Percentiles rank a stretch among this genome's conserved stretches.
These are phyloP conservation scores for Rhadina sibilatrix DNA, from an alignment of 2,113 vertebrate species.

Conservation along the genomic window DNA sequence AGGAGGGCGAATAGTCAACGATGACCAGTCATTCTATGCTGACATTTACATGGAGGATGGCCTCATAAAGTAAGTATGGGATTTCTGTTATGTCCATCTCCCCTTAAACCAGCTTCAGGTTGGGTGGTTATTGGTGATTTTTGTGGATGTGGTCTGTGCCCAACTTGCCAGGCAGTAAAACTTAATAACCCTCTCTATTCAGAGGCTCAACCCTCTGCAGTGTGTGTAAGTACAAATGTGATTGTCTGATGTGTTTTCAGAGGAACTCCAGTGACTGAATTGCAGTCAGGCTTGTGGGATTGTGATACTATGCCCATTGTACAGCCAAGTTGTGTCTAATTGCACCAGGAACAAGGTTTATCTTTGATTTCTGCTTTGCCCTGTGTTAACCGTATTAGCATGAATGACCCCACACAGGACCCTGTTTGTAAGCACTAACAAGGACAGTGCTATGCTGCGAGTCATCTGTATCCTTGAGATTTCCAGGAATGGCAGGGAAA, in stretches of 20 bases:
- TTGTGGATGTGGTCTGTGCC: neutral
- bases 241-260: neutral
- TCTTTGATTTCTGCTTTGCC: neutral
- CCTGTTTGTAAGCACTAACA: neutral
- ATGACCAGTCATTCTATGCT: constrained; percentile 95
- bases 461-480: neutral
- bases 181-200: neutral
- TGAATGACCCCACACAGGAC: neutral
- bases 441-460: neutral
- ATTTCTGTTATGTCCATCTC: neutral
- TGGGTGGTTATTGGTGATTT: neutral
- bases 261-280: neutral
- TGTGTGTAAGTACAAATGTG: neutral
- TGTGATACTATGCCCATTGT: neutral
- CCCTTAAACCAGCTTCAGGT: neutral
- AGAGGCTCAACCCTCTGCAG: neutral
- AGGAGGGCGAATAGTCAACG: constrained; percentile 95
- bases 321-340: neutral
- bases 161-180: neutral
- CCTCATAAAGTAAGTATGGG: constrained; percentile 89
- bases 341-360: neutral
- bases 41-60: constrained; percentile 99
- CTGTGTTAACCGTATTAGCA: neutral
- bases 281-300: neutral
- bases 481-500: neutral